Base-by-base conservation (phyloP, 1,140 invertebrate species). In the Drosophila azteca region DNA sequence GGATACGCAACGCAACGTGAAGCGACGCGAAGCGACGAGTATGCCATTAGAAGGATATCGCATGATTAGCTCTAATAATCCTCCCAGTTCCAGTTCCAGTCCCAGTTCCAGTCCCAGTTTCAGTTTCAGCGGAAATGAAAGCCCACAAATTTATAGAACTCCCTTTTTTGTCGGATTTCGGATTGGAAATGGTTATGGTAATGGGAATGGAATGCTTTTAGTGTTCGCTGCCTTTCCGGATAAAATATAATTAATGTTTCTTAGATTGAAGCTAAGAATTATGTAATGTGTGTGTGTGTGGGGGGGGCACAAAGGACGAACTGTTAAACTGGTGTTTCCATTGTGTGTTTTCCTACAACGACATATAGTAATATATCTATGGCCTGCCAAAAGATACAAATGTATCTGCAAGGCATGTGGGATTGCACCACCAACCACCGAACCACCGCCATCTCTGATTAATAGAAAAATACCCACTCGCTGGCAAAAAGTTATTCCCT, bases 51-150 rank as follows among this genome's bases (percentile, higher is more conserved):
- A 48, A 62, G 49, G 72, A 69, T 85, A 69, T 85, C 71, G 82
- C 82, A 79, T 85, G 82, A 87, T 85, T 87, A 66, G 69, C 55
- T 31, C 60, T 87, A 78, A 82, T 87, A 82, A 82, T 81, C 62
- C 76, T 82, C 65, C 65, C 24, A 60, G 79, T 20, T 20, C 17
- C 4, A 26, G 24, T 26, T 4, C 17, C 17, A 20, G 17, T 20
- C 1, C 17, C 17, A 26, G 24, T 26, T 4, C 17, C 17, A 20
- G 17, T 20, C 1, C 17, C 17, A n/a, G n/a, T n/a, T n/a, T n/a
- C n/a, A n/a, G 24, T 22, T 22, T 51, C 64, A 24, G 9, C 63
- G 66, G 66, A 69, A 69, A 49, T 8, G 26, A 49, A 24, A 31
- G 31, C 51, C 39, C 35, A 44, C 35, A 58, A 69, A 70, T 69